Evolutionary conservation across 2,797 vertebrate genomes (phyloP), one percentile per base, ranked within the genome.

Genomic region (Capromys pilorides): DNA sequence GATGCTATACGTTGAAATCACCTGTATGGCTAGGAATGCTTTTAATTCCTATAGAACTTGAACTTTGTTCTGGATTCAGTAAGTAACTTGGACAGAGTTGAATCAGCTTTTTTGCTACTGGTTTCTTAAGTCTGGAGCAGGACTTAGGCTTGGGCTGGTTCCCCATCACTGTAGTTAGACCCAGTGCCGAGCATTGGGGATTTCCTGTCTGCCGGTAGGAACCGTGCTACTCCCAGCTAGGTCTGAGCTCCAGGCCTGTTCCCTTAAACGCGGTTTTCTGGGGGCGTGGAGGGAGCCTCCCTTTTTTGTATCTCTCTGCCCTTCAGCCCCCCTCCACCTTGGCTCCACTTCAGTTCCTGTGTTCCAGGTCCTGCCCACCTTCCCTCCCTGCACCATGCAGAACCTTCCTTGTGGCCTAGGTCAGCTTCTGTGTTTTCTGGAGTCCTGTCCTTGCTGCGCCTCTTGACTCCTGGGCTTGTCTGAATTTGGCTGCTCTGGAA

Each of bases 141-240:
- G 4, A 21, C 57, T 39, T 28, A 12, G 39, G 18, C 14, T 19
- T 10, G 57, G 54, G 36, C 8, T 66, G 1, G 3, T n/a, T 45
- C 13, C 31, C 19, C 2, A 0, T 54, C 6, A 1, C 31, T 33
- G 16, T 13, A 36, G 24, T 6, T 33, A 2, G 14, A 22, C 61
- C n/a, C 26, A 1, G 66, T 2, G 10, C 28, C 19, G 0, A 1
- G 51, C 2, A 0, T 18, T 12, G 1, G 1, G 51, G 24, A 9
- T 6, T 51, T 59, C 24, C 51, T 12, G 36, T 28, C 13, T 80
- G 33, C 45, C 0, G 7, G 36, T 36, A 33, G 41, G 45, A 57
- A 22, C 16, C 3, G 54, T 26, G 66, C 77, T 22, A 0, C 28
- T 59, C 24, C 1, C 9, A 4, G 67, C 31, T 1, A 9, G 18